Conservation (phyloP, 2,797 vertebrate genomes). For the Rhinella marina region DNA sequence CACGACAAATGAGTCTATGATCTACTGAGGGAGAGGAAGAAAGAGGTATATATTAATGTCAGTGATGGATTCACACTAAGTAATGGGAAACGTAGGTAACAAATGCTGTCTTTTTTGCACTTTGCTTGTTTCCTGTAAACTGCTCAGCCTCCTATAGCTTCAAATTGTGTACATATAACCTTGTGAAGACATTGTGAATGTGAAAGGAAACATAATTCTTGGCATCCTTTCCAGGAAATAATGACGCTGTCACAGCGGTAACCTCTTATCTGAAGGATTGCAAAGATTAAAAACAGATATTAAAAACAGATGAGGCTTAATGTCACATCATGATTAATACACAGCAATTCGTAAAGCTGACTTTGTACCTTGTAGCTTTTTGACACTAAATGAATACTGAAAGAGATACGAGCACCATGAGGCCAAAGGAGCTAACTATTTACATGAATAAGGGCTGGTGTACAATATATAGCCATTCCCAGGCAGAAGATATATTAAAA, state of each 20-base stretch:
- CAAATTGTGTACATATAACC: neutral
- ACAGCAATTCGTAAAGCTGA: neutral
- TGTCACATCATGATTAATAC: neutral
- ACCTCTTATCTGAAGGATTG: neutral
- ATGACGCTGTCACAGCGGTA: neutral
- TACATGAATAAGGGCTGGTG: neutral
- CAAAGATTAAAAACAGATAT: neutral
- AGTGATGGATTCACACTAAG: no score
- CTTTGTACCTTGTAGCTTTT: neutral
- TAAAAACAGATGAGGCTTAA: conserved; percentile 7
- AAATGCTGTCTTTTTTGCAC: neutral
- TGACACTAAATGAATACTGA: neutral
- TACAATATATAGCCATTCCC: neutral
- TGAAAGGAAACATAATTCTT: neutral
- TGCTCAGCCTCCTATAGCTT: no score
- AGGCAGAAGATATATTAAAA: neutral
- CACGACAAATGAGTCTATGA: no score
- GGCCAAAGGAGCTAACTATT: neutral
- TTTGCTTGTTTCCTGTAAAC: no score
- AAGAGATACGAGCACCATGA: neutral
- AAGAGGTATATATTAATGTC: no score
- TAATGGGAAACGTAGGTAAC: no score
- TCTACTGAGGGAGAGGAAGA: no score
- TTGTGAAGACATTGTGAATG: neutral
- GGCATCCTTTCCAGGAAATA: neutral